Evolutionary conservation across 2,888 invertebrate species (phyloP).

Genomic region (Tuberolachnus salignus): DNA sequence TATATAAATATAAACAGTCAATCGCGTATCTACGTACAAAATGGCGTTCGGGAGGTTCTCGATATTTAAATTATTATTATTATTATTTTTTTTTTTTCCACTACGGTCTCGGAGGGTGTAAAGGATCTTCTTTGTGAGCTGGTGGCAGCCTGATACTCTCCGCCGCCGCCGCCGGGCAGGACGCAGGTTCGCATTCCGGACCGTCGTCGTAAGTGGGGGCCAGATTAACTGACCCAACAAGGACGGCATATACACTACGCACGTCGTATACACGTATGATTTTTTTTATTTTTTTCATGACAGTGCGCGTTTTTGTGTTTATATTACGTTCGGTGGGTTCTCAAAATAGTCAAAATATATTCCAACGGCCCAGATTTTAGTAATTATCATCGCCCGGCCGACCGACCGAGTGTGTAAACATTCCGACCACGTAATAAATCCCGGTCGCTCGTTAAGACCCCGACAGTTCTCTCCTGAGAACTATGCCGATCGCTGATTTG

Average conservation of each 20-base stretch:
- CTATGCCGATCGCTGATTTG: too few relatives aligned
- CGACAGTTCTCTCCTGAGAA: too few relatives aligned
- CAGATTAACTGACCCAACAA: slow-evolving; percentile 43
- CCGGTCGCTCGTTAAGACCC: too few relatives aligned
- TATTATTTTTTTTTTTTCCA: slow-evolving; percentile 5
- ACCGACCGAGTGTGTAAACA: too few relatives aligned
- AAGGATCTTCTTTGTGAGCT: slow-evolving; percentile 30
- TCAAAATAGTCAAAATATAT: background rate
- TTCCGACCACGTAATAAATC: too few relatives aligned
- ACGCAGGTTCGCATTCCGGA: slow-evolving; percentile 47
- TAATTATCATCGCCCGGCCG: too few relatives aligned
- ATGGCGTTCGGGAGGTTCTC: slow-evolving; percentile 20
- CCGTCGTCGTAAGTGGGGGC: slow-evolving; percentile 14
- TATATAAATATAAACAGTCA: too few relatives aligned
- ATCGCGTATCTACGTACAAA: background rate
- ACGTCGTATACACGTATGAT: too few relatives aligned
- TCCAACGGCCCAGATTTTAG: background rate
- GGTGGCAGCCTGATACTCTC: slow-evolving; percentile 28
- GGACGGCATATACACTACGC: slow-evolving; percentile 18
- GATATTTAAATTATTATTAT: background rate
- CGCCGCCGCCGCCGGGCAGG: background rate
- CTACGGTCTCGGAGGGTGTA: background rate
- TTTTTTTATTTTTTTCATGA: too few relatives aligned
- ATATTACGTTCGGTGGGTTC: background rate
- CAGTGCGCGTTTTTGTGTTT: background rate